Evolutionary conservation across 2,888 invertebrate genomes (phyloP).

Genomic region (Dioctria rufipes): DNA sequence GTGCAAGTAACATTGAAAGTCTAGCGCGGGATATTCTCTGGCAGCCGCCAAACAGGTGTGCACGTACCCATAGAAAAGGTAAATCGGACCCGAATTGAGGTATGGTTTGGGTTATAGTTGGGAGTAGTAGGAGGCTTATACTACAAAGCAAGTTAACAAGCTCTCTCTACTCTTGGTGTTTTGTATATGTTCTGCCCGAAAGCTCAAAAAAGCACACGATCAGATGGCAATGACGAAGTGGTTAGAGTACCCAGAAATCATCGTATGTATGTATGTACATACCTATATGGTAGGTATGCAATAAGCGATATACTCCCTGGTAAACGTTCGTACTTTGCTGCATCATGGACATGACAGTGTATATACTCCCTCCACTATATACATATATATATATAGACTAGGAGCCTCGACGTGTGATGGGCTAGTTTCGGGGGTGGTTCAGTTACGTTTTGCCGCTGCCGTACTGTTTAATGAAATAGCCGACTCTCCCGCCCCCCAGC

Average conservation of each 20-base stretch:
- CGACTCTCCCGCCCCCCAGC: not conserved
- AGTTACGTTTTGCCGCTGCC: conserved; percentile 4
- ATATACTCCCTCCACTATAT: not conserved
- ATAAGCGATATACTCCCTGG: conserved; percentile 12
- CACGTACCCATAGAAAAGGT: conserved; percentile 52
- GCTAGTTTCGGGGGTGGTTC: conserved; percentile 47
- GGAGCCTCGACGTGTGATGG: conserved; percentile 28
- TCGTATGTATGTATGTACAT: conserved; percentile 10
- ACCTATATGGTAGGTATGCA: not conserved
- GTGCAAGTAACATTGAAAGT: conserved; percentile 46
- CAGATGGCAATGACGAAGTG: conserved; percentile 42
- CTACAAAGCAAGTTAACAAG: not conserved
- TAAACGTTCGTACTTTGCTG: not conserved
- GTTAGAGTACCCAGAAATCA: conserved; percentile 46
- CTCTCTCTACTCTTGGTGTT: not conserved
- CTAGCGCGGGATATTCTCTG: conserved; percentile 40
- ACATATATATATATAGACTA: not conserved
- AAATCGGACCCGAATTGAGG: conserved; percentile 9
- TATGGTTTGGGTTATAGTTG: conserved; percentile 11
- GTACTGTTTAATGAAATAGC: conserved; percentile 38
- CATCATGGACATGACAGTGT: conserved; percentile 7
- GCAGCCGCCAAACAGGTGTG: conserved; percentile 57
- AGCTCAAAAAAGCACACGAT: conserved; percentile 53
- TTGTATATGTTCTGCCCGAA: conserved; percentile 14
- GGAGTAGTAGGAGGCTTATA: not conserved